These are phyloP conservation scores for Tuta absoluta DNA, from an alignment of 2,888 invertebrate species.

Conservation along the genomic window DNA sequence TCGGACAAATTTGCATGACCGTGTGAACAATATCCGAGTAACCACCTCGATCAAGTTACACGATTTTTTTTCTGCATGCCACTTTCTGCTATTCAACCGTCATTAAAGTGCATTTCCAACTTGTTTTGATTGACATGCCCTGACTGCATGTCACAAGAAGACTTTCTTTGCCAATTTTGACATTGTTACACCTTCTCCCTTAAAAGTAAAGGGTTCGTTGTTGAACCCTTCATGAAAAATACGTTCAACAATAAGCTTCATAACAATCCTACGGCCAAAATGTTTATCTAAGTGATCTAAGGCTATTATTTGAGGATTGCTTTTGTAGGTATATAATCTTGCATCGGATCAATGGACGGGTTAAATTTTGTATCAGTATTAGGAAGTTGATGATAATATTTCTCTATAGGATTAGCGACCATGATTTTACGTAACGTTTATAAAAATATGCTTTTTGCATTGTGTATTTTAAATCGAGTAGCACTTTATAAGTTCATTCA, in stretches of 20 bases:
- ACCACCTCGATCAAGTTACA: conserved; percentile 26
- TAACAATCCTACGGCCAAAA: conserved; percentile 49
- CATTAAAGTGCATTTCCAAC: conserved; percentile 61
- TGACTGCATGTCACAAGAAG: conserved; percentile 46
- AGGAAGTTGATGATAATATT: neutral
- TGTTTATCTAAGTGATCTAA: conserved; percentile 52
- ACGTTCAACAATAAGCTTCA: conserved; percentile 53
- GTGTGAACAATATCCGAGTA: conserved; percentile 40
- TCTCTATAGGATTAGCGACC: conserved; percentile 16
- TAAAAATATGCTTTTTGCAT: neutral
- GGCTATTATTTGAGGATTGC: conserved; percentile 35
- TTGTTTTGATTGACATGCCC: conserved; percentile 51
- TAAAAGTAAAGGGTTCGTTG: conserved; percentile 48
- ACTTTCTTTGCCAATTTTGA: conserved; percentile 51
- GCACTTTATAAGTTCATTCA: neutral
- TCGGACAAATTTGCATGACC: conserved; percentile 21
- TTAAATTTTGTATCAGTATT: conserved; percentile 3
- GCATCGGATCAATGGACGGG: conserved; percentile 1
- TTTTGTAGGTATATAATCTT: conserved; percentile 15
- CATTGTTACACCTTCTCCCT: conserved; percentile 49
- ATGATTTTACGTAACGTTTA: conserved; percentile 9
- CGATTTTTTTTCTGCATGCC: conserved; percentile 37
- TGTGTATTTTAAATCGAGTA: neutral
- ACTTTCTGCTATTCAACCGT: conserved; percentile 39
- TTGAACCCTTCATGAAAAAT: conserved; percentile 36